Evolutionary conservation across 2,797 vertebrate genomes (phyloP).

Genomic region (Notamacropus eugenii): DNA sequence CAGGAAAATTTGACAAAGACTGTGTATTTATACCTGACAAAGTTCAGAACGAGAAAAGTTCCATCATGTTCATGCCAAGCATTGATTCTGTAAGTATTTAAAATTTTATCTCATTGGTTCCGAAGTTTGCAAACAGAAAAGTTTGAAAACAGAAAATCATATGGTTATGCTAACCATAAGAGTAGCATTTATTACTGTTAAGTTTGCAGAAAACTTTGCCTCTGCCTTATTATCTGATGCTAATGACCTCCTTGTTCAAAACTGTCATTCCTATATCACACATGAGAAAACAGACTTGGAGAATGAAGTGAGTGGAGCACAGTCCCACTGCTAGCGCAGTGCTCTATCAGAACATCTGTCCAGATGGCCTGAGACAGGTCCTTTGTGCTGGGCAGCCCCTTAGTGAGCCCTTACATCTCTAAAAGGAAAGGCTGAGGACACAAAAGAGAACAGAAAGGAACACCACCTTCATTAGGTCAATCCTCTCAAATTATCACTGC

Average conservation of each 20-base stretch:
- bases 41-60: conserved; percentile 73
- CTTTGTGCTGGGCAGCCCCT: background rate
- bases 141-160: too few species aligned
- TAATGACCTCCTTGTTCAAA: background rate
- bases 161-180: background rate
- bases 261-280: background rate
- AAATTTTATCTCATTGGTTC: background rate
- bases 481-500: too few species aligned
- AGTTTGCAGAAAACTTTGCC: background rate
- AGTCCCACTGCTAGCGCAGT: background rate
- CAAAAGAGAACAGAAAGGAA: too few species aligned
- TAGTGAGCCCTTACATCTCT: background rate
- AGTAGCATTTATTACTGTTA: background rate
- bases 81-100: conserved; percentile 83
- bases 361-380: background rate
- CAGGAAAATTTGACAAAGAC: conserved; percentile 74
- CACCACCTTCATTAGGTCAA: too few species aligned
- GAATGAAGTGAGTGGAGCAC: background rate
- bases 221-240: background rate
- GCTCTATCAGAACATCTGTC: conserved; percentile 12
- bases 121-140: conserved; percentile 52
- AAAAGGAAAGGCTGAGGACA: background rate
- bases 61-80: conserved; percentile 85
- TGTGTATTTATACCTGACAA: conserved; percentile 84
- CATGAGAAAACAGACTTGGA: background rate